phyloP scores from a whole-genome alignment of 2,888 invertebrate genomes.

The Cryptocheilus praepositus region DNA sequence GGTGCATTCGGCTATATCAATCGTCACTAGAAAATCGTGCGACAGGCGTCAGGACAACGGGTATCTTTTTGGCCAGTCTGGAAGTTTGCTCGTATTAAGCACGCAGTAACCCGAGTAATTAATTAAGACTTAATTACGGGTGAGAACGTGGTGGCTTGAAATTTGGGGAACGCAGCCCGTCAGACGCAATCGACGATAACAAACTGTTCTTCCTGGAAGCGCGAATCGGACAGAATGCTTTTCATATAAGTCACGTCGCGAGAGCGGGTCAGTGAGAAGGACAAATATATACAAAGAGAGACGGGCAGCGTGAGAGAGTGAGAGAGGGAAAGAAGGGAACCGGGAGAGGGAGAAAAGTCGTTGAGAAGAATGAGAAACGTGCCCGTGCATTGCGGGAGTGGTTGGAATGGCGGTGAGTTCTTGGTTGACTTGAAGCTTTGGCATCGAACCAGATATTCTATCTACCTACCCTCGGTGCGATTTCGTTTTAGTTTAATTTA shows the following conservation, averaged over 20 bases:
- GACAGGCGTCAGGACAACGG: no score
- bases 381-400: conserved; percentile 62
- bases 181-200: conserved; percentile 19
- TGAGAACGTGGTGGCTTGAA: conserved; percentile 24
- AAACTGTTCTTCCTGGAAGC: conserved; percentile 38
- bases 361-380: conserved; percentile 56
- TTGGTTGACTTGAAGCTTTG: conserved; percentile 61
- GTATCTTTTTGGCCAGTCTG: no score
- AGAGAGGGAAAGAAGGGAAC: neutral
- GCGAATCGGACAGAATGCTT: conserved; percentile 44
- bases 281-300: no score
- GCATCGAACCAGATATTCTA: conserved; percentile 65
- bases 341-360: conserved; percentile 12
- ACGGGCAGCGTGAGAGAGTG: neutral
- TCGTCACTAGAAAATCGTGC: no score
- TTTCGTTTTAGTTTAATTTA: conserved; percentile 67
- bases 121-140: conserved; percentile 44
- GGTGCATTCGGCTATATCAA: no score
- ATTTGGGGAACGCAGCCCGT: conserved; percentile 28
- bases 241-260: conserved; percentile 39
- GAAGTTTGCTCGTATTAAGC: no score
- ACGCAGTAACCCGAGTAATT: conserved; percentile 22
- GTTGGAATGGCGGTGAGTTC: conserved; percentile 63
- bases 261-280: neutral
- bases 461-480: conserved; percentile 61